Evolutionary conservation across 2,888 invertebrate species (phyloP), one percentile per base, ranked within the genome.

Genomic region (Volucella inanis): DNA sequence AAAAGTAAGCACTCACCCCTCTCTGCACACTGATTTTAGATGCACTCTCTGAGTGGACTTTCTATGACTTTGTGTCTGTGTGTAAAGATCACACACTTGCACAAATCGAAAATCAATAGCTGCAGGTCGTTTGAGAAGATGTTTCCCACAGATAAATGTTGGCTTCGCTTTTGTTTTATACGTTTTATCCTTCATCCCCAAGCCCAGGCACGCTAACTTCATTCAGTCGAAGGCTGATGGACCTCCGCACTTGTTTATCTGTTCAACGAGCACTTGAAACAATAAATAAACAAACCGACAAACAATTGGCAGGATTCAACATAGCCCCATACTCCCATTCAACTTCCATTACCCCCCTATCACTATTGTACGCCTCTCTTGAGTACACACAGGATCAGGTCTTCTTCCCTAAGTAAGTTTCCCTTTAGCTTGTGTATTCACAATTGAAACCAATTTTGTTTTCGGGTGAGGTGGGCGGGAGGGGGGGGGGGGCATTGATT

Each of bases 221-320:
- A 15, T 39, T 43, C 9, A 38, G 10, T 14, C 52, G 52, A 41
- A 45, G 38, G 54, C 12, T 38, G 45, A 47, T 71, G 71, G 82
- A 68, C 65, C 52, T 71, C 50, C 50, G 52, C 14, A 62, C 68
- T 83, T 83, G 74, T 79, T 79, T 84, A 84, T 84, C 83, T 79
- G 83, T 75, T 79, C 79, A 84, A 84, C 70, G 83, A 84, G 79
- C 83, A 84, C 70, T 84, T 84, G 79, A 79, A 84, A 84, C 74
- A 84, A 84, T 84, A 84, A 84, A 79, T 84, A 84, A 84, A 84
- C 79, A 77, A 84, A 74, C 79, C 83, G 75, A 65, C 79, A 79
- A 84, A 79, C 79, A 79, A 84, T 79, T 84, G 79, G 74, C 83
- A 79, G 79, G 70, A 84, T 84, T 70, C 74, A 64, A 62, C 54